Conservation (phyloP, 2,113 vertebrate genomes). For the Hoplias malabaricus region DNA sequence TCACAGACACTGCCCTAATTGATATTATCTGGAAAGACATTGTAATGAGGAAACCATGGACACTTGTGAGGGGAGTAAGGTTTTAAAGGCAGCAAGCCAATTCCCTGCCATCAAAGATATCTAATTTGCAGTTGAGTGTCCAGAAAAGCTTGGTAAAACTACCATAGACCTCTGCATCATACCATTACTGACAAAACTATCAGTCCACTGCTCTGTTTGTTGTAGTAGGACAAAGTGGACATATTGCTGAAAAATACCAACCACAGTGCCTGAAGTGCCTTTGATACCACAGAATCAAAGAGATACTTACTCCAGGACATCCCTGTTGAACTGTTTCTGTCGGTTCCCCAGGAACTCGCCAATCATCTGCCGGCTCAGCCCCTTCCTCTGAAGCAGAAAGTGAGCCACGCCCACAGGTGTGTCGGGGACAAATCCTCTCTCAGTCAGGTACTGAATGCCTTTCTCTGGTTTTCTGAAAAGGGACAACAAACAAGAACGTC, state of each 20-base stretch:
- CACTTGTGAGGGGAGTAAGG: neutral
- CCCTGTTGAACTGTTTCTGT: constrained; percentile 98
- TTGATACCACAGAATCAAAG: neutral
- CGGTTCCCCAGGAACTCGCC: constrained; percentile 96
- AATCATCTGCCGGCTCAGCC: constrained; percentile 97
- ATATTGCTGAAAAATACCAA: no score
- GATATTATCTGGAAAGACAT: neutral
- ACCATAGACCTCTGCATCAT: no score
- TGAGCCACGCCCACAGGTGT: constrained; percentile 95
- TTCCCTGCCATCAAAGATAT: neutral
- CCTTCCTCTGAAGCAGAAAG: constrained; percentile 96
- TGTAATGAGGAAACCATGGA: neutral
- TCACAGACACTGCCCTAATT: neutral
- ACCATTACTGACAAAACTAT: no score
- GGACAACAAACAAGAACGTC: neutral
- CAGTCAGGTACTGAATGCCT: constrained; percentile 94
- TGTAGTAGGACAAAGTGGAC: no score
- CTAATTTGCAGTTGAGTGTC: neutral
- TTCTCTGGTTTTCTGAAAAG: constrained; percentile 92
- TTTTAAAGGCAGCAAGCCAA: neutral
- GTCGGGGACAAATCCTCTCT: constrained; percentile 93
- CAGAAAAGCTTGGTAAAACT: neutral
- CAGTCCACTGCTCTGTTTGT: no score
- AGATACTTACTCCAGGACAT: constrained; percentile 93
- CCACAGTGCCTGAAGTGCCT: no score